Conservation (phyloP, 2,797 vertebrate species). For the Linurgus olivaceus region DNA sequence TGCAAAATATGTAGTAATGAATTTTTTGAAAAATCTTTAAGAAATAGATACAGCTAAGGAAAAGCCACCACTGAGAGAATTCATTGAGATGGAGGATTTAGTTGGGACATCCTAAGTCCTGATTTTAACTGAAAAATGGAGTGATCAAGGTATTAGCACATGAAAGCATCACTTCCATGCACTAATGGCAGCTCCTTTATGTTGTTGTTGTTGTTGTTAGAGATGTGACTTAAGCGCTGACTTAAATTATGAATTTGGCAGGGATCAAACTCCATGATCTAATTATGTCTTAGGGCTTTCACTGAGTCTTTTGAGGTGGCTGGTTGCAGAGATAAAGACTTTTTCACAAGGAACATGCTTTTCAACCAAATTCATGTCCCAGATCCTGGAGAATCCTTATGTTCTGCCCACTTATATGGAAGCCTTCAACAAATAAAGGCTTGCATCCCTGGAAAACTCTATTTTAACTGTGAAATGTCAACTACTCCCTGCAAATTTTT, state of each 20-base stretch:
- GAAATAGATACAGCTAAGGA: background rate
- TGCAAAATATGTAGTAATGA: background rate
- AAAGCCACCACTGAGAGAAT: background rate
- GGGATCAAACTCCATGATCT: constrained; percentile 64
- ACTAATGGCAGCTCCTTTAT: constrained; percentile 58
- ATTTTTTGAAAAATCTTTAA: background rate
- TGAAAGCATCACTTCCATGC: constrained; percentile 36
- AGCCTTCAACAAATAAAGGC: background rate
- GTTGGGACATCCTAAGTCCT: background rate
- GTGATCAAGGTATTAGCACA: constrained; percentile 57
- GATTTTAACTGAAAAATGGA: constrained; percentile 30
- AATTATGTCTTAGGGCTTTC: constrained; percentile 63
- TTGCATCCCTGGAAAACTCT: background rate
- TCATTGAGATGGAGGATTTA: background rate
- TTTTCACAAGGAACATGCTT: background rate
- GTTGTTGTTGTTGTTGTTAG: constrained; percentile 63
- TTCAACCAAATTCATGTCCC: background rate
- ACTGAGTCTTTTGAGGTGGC: constrained; percentile 33
- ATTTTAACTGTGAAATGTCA: constrained; percentile 3
- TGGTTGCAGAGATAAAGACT: constrained; percentile 23
- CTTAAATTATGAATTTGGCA: constrained; percentile 66
- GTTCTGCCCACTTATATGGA: background rate
- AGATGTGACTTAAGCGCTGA: constrained; percentile 53
- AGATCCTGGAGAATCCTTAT: background rate
- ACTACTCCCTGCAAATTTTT: background rate